Conservation (phyloP, 2,797 vertebrate species). For the Heteromormyrus szaboi region DNA sequence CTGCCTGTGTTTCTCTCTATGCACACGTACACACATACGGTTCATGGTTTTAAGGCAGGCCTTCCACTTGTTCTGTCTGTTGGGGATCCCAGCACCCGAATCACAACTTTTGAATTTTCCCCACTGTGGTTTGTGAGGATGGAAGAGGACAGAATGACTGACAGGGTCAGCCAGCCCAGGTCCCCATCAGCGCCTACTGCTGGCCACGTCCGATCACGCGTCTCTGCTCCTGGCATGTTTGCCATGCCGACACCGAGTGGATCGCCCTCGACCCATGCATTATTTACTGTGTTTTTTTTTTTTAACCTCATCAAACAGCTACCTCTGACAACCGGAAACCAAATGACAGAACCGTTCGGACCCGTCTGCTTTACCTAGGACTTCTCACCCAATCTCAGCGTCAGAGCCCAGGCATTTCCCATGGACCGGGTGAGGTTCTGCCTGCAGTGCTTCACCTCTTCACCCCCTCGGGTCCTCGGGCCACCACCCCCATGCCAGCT, state of each 20-base stretch:
- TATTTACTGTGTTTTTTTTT: constrained; percentile 50
- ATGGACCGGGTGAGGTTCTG: neutral
- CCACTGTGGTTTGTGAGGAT: constrained; percentile 28
- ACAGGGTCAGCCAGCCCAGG: neutral
- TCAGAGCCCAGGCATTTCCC: neutral
- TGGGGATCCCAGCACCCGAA: neutral
- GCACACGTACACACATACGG: constrained; percentile 20
- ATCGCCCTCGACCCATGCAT: constrained; percentile 45
- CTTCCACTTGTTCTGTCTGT: constrained; percentile 17
- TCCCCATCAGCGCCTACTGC: neutral
- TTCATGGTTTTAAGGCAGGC: constrained; percentile 9
- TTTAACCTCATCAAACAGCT: constrained; percentile 53
- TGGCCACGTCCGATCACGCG: constrained; percentile 11
- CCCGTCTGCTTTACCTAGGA: constrained; percentile 33
- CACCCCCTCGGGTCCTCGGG: neutral
- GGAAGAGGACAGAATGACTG: constrained; percentile 19
- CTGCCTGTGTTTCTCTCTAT: neutral
- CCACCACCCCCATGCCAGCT: neutral
- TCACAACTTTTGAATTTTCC: constrained; percentile 18
- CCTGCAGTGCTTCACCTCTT: neutral
- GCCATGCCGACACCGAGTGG: constrained; percentile 30
- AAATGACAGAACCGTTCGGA: constrained; percentile 27
- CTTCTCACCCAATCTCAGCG: neutral
- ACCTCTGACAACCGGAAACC: constrained; percentile 39
- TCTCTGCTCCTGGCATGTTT: neutral